Percentiles rank a stretch among this genome's conserved stretches.
These are phyloP conservation scores for Toxostoma redivivum DNA, from an alignment of 2,113 vertebrate species.

Conservation along the genomic window DNA sequence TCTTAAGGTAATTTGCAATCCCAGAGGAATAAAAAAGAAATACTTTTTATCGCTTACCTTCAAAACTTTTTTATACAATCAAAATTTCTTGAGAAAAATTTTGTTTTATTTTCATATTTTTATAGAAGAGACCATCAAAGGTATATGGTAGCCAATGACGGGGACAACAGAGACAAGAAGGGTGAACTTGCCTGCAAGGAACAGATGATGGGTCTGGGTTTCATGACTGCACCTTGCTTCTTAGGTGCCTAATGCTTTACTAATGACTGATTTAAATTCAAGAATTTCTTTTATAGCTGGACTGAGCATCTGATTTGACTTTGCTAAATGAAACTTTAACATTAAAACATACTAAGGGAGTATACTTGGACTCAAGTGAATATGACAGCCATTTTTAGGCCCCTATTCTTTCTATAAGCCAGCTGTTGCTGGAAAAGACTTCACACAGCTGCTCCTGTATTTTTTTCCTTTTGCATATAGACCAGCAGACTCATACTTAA, in stretches of 20 bases:
- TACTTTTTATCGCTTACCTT: background rate
- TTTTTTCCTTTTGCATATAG: background rate
- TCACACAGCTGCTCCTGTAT: background rate
- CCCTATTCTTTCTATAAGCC: background rate
- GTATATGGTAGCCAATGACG: background rate
- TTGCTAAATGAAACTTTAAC: background rate
- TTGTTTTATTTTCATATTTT: background rate
- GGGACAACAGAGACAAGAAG: background rate
- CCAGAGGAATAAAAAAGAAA: background rate
- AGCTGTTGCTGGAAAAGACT: background rate
- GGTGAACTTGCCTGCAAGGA: background rate
- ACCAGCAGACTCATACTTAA: background rate
- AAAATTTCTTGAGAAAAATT: background rate
- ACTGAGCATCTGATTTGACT: background rate
- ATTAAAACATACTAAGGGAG: background rate
- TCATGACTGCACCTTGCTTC: background rate
- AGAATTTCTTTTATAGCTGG: background rate
- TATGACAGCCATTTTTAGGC: background rate
- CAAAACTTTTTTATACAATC: background rate
- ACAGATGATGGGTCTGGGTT: background rate
- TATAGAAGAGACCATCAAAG: background rate
- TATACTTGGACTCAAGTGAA: background rate
- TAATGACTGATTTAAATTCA: background rate
- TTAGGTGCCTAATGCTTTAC: background rate
- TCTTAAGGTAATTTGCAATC: background rate